Evolutionary conservation across 1,140 invertebrate species (phyloP), one percentile per base, ranked within the genome.

Genomic region (Phymorhynchus buccinoides): DNA sequence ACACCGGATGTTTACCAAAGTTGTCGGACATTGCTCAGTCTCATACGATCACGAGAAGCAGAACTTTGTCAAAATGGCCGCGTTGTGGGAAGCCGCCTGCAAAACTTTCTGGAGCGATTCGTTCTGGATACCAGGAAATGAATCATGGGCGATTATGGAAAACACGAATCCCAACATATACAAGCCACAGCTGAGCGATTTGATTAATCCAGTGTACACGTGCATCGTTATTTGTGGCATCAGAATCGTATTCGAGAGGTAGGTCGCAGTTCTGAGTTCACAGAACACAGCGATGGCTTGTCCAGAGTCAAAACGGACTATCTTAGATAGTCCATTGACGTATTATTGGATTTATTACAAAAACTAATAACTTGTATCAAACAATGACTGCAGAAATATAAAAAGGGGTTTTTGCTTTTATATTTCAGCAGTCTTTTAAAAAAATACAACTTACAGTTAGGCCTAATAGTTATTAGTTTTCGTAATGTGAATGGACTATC

Each of bases 221-320:
- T 62, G 56, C 56, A 22, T 62, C 56, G 56, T 62, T 27, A 62
- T 62, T 62, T 62, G 56, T 62, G 56, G 56, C 56, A 62, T 62
- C 56, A 62, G 56, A 62, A 22, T 62, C n/a, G 56, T 62, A 27
- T 62, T 18, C 56, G 56, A 62, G 22, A 62, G 56, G 56, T 62
- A 62, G n/a, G n/a, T n/a, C n/a, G n/a, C n/a, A n/a, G n/a, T n/a
- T n/a, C n/a, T n/a, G n/a, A n/a, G n/a, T n/a, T n/a, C n/a, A n/a
- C n/a, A n/a, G n/a, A n/a, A n/a, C n/a, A n/a, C n/a, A n/a, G n/a
- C n/a, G n/a, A n/a, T n/a, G n/a, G n/a, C n/a, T n/a, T n/a, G n/a
- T n/a, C n/a, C n/a, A n/a, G n/a, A n/a, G n/a, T n/a, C n/a, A n/a
- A n/a, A n/a, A n/a, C n/a, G n/a, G n/a, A n/a, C n/a, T n/a, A n/a